phyloP scores from a whole-genome alignment of 2,113 vertebrate genomes.

The Nesoenas mayeri region DNA sequence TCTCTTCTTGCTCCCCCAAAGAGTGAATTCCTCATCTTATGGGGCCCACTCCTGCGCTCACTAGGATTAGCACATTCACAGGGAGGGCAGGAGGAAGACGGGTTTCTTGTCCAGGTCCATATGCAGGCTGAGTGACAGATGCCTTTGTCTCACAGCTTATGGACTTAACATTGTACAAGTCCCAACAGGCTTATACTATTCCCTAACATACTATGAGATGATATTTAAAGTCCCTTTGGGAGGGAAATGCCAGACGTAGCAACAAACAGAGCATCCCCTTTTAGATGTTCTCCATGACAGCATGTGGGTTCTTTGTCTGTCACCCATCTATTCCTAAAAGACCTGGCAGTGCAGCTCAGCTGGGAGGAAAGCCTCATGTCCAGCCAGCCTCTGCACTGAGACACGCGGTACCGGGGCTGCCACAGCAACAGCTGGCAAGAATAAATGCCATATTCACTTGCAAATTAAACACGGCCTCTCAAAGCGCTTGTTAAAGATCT shows the following conservation, averaged over 20 bases:
- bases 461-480: not conserved
- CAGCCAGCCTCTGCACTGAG: not conserved
- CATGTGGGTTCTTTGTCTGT: not conserved
- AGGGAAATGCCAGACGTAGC: not conserved
- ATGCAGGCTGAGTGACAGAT: not conserved
- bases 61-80: not conserved
- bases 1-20: not conserved
- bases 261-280: not conserved
- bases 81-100: not conserved
- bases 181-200: not conserved
- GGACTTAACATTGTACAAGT: not conserved
- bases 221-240: not conserved
- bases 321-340: not conserved
- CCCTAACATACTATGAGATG: not conserved
- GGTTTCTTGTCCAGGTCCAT: not conserved
- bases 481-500: rapidly evolving
- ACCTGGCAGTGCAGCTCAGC: not conserved
- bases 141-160: not conserved
- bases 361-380: not conserved
- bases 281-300: not conserved
- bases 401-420: not conserved
- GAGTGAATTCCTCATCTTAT: not conserved
- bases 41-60: not conserved
- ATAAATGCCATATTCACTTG: not conserved
- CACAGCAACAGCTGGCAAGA: not conserved